A percentile compares a stretch with the other conserved stretches of the same genome.
These are phyloP conservation scores for Vidua macroura DNA, from an alignment of 2,113 vertebrate genomes.

Conservation along the genomic window DNA sequence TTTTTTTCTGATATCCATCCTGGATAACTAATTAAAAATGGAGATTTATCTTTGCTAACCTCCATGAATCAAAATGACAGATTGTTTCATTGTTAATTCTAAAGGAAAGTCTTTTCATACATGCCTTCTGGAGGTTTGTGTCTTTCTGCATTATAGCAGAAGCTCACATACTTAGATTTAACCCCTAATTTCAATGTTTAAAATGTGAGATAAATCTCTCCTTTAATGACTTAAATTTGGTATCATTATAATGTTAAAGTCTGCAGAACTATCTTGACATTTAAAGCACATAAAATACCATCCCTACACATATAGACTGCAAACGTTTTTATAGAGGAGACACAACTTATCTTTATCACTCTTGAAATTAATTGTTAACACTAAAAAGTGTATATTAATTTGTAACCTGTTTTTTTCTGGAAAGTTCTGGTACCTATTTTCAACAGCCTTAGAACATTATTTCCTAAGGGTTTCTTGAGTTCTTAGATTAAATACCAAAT, in stretches of 20 bases:
- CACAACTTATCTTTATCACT: background rate
- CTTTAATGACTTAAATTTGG: background rate
- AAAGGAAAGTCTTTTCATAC: background rate
- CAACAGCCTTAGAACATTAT: background rate
- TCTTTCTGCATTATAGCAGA: background rate
- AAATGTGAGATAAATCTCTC: background rate
- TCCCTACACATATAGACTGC: background rate
- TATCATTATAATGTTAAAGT: background rate
- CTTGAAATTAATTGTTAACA: background rate
- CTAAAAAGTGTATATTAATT: background rate
- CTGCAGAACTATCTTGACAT: background rate
- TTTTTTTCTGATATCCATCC: background rate
- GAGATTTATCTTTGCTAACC: background rate
- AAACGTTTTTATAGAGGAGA: background rate
- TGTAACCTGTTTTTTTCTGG: background rate
- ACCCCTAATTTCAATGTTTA: background rate
- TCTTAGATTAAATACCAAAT: background rate
- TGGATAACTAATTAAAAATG: background rate
- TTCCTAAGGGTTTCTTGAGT: background rate
- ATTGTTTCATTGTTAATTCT: background rate
- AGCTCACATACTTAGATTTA: background rate
- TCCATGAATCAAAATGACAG: background rate
- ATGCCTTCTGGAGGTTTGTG: background rate
- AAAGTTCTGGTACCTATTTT: background rate
- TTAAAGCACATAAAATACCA: conserved; percentile 13